A percentile compares a stretch with the other conserved stretches of the same genome.
These are phyloP conservation scores for Phrynocephalus vlangalii DNA, from an alignment of 2,797 vertebrate species.

Conservation along the genomic window DNA sequence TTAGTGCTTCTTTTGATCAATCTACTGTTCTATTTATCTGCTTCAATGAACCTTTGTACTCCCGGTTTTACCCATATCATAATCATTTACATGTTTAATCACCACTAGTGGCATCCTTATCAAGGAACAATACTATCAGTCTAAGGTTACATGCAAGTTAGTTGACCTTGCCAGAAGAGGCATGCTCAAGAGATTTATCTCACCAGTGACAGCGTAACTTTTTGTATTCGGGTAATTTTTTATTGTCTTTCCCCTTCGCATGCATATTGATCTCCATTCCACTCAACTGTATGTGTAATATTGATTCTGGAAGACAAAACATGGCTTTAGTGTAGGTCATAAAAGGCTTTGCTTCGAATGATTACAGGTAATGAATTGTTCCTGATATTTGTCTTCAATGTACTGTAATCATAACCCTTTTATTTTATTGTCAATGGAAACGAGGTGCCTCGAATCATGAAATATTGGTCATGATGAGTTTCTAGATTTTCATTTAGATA, in stretches of 20 bases:
- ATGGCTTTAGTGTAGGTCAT: conserved; percentile 43
- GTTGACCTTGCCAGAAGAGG: conserved; percentile 50
- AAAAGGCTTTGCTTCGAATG: conserved; percentile 33
- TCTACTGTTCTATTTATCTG: conserved; percentile 23
- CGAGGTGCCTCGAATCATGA: background rate
- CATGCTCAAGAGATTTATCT: conserved; percentile 27
- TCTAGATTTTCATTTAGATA: background rate
- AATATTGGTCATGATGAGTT: conserved; percentile 39
- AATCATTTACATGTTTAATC: conserved; percentile 72
- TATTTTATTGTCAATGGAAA: conserved; percentile 33
- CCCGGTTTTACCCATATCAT: conserved; percentile 39
- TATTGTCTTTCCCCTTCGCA: conserved; percentile 47
- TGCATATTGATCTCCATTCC: conserved; percentile 62
- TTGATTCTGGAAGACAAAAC: conserved; percentile 43
- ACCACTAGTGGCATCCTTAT: conserved; percentile 73
- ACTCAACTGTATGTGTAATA: conserved; percentile 32
- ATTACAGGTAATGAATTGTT: conserved; percentile 43
- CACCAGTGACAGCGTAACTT: conserved; percentile 32
- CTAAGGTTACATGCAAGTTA: conserved; percentile 69
- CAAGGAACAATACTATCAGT: conserved; percentile 60
- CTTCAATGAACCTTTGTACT: conserved; percentile 26
- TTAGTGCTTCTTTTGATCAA: conserved; percentile 11
- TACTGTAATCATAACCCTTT: conserved; percentile 42
- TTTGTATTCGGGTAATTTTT: conserved; percentile 57
- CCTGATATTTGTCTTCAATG: conserved; percentile 34